Conservation (phyloP, 1,140 invertebrate genomes). For the Pseudomyrmex sp. region DNA sequence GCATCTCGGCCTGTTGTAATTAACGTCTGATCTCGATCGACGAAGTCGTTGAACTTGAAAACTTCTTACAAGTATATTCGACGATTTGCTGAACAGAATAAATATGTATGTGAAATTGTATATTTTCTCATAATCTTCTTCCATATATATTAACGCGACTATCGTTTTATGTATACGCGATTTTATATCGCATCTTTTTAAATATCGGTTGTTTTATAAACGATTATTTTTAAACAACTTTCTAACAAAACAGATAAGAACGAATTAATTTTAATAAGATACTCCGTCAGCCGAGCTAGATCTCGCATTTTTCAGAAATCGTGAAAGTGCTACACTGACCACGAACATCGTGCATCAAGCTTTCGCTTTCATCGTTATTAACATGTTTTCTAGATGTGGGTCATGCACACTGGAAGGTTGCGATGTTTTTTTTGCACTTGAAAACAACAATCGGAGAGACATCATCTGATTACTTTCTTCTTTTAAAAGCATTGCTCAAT, state of each 20-base stretch:
- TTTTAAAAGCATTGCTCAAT: slow-evolving; percentile 20
- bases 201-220: neutral
- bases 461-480: slow-evolving; percentile 28
- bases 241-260: slow-evolving; percentile 40
- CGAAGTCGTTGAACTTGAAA: slow-evolving; percentile 24
- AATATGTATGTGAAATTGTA: neutral
- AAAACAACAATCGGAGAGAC: slow-evolving; percentile 2
- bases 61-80: neutral
- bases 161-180: neutral
- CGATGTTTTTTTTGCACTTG: slow-evolving; percentile 30
- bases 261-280: slow-evolving; percentile 43
- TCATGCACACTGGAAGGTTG: slow-evolving; percentile 18
- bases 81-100: neutral
- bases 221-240: slow-evolving; percentile 13
- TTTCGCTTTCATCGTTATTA: slow-evolving; percentile 39
- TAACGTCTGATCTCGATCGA: neutral
- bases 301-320: slow-evolving; percentile 49
- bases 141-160: neutral
- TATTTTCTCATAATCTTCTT: neutral
- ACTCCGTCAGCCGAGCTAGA: slow-evolving; percentile 15
- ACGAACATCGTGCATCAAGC: slow-evolving; percentile 2
- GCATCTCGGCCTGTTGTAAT: too few relatives aligned
- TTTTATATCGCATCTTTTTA: slow-evolving; percentile 12
- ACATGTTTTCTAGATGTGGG: slow-evolving; percentile 35
- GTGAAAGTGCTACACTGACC: slow-evolving; percentile 38